Percentiles rank a stretch among this genome's conserved stretches.
Evolutionary conservation across 1,140 invertebrate species (phyloP).

Genomic region (Aphaenogaster ashmeadi): DNA sequence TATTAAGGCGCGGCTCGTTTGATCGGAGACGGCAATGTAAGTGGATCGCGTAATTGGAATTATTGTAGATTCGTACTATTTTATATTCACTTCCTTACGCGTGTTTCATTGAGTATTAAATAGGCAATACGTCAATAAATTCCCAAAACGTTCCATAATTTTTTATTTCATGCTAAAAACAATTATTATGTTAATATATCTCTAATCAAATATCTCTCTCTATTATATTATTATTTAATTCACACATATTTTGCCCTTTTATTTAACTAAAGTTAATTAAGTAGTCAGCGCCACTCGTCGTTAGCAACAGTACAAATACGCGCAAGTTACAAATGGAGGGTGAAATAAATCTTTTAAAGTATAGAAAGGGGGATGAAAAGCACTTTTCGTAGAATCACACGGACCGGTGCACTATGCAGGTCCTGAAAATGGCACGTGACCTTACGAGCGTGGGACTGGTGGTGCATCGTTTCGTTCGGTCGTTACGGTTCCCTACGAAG

Average conservation of each 20-base stretch:
- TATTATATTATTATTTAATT: conserved; percentile 20
- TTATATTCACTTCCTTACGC: background rate
- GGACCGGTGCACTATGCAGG: conserved; percentile 81
- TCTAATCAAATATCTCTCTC: background rate
- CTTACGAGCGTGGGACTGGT: conserved; percentile 82
- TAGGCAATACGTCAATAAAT: background rate
- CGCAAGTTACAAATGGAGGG: conserved; percentile 53
- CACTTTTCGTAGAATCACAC: conserved; percentile 82
- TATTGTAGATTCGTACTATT: conserved; percentile 1
- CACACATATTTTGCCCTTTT: background rate
- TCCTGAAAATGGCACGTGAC: conserved; percentile 81
- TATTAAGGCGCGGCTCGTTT: conserved; percentile 60
- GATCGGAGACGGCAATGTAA: conserved; percentile 36
- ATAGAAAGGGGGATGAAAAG: conserved; percentile 61
- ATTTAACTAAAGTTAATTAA: background rate
- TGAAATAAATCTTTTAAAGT: conserved; percentile 71
- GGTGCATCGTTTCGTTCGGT: conserved; percentile 73
- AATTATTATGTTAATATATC: background rate
- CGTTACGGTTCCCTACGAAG: conserved; percentile 74
- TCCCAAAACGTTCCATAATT: background rate
- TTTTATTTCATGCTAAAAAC: background rate
- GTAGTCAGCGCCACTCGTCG: background rate
- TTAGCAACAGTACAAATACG: background rate
- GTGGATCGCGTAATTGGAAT: conserved; percentile 26
- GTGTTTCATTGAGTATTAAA: background rate